Conservation (phyloP, 23 tunicate genomes). For the Botrylloides violaceus region DNA sequence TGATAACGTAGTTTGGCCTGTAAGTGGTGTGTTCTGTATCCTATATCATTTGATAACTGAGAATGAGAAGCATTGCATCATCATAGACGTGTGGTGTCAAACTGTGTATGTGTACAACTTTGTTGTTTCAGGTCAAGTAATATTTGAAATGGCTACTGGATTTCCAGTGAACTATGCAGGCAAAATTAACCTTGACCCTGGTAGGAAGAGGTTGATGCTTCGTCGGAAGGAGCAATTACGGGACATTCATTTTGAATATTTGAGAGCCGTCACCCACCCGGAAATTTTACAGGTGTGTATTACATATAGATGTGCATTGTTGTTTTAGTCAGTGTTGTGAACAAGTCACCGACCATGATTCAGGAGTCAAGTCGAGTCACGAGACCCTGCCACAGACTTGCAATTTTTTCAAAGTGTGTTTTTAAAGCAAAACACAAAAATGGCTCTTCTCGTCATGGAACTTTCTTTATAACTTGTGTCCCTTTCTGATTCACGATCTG, state of each 20-base stretch:
- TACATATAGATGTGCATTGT: not conserved
- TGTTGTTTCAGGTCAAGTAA: not conserved
- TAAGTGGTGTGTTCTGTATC: too few species aligned
- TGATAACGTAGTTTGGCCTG: too few species aligned
- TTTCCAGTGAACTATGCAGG: slow-evolving; percentile 19
- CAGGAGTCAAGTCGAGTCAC: too few species aligned
- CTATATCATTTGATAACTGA: too few species aligned
- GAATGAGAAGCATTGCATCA: too few species aligned
- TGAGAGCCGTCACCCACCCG: not conserved
- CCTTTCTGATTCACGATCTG: not conserved
- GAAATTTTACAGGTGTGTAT: slow-evolving; percentile 9
- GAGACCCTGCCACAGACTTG: too few species aligned
- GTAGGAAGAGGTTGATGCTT: not conserved
- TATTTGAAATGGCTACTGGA: slow-evolving; percentile 23
- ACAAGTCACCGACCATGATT: not conserved
- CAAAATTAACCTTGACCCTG: not conserved
- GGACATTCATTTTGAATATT: slow-evolving; percentile 20
- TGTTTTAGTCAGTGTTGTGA: not conserved
- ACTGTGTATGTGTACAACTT: too few species aligned
- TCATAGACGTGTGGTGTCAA: too few species aligned
- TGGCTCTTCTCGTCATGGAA: too few species aligned
- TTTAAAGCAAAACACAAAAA: too few species aligned
- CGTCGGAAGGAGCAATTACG: not conserved
- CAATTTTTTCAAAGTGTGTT: too few species aligned
- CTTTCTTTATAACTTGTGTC: too few species aligned